Base-by-base conservation (phyloP, 2,888 invertebrate species). In the Microplitis manilae region DNA sequence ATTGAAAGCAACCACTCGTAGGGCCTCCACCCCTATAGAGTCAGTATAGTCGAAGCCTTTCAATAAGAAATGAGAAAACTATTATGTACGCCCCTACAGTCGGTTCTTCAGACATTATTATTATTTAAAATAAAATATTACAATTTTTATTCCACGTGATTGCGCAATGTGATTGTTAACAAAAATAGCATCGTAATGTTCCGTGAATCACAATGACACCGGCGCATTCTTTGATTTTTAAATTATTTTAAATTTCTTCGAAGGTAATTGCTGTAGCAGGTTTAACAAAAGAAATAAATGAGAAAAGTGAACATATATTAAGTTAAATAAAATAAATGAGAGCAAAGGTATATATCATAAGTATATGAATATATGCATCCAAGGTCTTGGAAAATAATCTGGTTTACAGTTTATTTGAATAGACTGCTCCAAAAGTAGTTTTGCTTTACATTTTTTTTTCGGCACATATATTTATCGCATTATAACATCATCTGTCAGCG, bases 401-500 rank as follows among this genome's bases (percentile, higher is more conserved):
- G 30, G 30, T 30, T 30, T 30, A 30, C 30, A 30, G 30, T 30
- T 30, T 30, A 30, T 30, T 30, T 30, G 30, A 30, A 30, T 30
- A 30, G 30, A 30, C 30, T 50, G 50, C 50, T 13, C 8, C 13
- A 50, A 50, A 50, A 50, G 50, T 50, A 1, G 50, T 50, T 50
- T 50, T 50, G 50, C 50, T 50, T 50, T 50, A 30, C 5, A 50
- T 50, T 50, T 50, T 50, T 74, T 68, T 40, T 74, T 68, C 17
- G 59, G 40, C 50, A 2, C 8, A 30, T 4, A 30, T 30, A 50
- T 74, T 74, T 30, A 30, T 30, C 30, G 30, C 30, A 30, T 30
- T 30, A 30, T 30, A 74, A 20, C 40, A 68, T 60, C 38, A 74
- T 74, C 20, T 68, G 61, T 74, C 74, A 74, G 68, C 68, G 30